Evolutionary conservation across 1,140 invertebrate species (phyloP).

Genomic region (Pantala flavescens): DNA sequence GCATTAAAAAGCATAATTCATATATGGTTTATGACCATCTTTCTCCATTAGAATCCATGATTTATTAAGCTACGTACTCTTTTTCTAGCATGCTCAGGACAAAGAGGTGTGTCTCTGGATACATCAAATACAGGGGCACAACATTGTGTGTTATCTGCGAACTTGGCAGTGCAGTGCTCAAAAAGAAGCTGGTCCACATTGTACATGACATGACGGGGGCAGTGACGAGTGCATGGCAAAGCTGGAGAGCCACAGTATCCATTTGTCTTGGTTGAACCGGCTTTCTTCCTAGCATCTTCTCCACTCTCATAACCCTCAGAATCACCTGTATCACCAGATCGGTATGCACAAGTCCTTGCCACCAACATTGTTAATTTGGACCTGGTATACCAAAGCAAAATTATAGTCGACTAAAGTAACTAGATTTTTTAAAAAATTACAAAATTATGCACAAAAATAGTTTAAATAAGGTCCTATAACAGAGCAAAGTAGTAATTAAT

Average conservation of each 20-base stretch:
- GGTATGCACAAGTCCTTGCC: constrained; percentile 33
- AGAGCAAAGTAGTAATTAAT: too few relatives aligned
- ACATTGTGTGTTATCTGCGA: constrained; percentile 78
- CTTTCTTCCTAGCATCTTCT: not conserved
- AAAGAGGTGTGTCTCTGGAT: constrained; percentile 70
- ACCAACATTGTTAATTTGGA: constrained; percentile 25
- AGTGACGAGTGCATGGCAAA: constrained; percentile 74
- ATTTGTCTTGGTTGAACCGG: constrained; percentile 22
- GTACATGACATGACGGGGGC: constrained; percentile 72
- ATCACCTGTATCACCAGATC: constrained; percentile 26
- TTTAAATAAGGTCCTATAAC: too few relatives aligned
- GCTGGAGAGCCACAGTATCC: constrained; percentile 47
- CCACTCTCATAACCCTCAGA: not conserved
- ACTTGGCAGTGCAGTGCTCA: constrained; percentile 79
- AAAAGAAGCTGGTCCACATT: constrained; percentile 81
- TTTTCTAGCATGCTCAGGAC: constrained; percentile 68
- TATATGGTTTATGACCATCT: too few relatives aligned
- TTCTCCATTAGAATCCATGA: too few relatives aligned
- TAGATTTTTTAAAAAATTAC: too few relatives aligned
- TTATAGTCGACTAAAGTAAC: too few relatives aligned
- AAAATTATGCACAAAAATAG: too few relatives aligned
- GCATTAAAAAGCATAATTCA: too few relatives aligned
- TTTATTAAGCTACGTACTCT: constrained; percentile 40
- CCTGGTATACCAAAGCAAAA: constrained; percentile 24
- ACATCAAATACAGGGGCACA: constrained; percentile 78